Base-by-base conservation (phyloP, 1,140 invertebrate genomes). In the Panonychus citri region DNA sequence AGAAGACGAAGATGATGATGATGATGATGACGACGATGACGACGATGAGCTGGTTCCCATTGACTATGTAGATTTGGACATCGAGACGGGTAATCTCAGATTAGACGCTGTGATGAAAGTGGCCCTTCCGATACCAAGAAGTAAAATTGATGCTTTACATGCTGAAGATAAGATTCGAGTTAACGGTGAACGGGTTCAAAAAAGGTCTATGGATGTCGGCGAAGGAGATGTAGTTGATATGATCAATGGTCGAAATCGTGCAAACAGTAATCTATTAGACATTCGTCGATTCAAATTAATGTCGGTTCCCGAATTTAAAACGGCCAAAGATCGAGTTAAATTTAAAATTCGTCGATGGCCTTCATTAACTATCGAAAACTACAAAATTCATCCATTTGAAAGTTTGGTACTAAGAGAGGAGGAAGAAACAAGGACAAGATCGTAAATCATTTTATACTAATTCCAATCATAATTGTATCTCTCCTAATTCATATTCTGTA, bases 161-260 rank as follows among this genome's bases (percentile, higher is more conserved):
- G 13, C 17, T n/a, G 76, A 77, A 59, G 78, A 74, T 62, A 77
- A 75, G 68, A 73, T 81, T 53, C 72, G 78, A 64, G 55, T 80
- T 2, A 81, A 82, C 70, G 78, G 79, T 3, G 66, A 72, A 30
- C 78, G 79, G 66, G 64, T 78, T 5, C 43, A 70, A 12, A 81
- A 81, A 65, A 82, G 81, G 65, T 77, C 75, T 65, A 62, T 64
- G 42, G 58, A 67, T 57, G 71, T 81, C 65, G 70, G 64, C 30
- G 46, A 72, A 61, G 75, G 74, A 21, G 78, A 80, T 70, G 77
- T 80, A 72, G 68, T 81, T 57, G 80, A 81, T 68, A 57, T 79
- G 0, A 70, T 81, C 55, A 73, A 73, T 64, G 70, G 73, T 53
- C 61, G 68, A 13, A 78, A 74, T 67, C 62, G 69, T 5, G 70